Percentiles rank a stretch among this genome's conserved stretches.
These are phyloP conservation scores for Acheta domesticus DNA, from an alignment of 2,888 invertebrate species.

Conservation along the genomic window DNA sequence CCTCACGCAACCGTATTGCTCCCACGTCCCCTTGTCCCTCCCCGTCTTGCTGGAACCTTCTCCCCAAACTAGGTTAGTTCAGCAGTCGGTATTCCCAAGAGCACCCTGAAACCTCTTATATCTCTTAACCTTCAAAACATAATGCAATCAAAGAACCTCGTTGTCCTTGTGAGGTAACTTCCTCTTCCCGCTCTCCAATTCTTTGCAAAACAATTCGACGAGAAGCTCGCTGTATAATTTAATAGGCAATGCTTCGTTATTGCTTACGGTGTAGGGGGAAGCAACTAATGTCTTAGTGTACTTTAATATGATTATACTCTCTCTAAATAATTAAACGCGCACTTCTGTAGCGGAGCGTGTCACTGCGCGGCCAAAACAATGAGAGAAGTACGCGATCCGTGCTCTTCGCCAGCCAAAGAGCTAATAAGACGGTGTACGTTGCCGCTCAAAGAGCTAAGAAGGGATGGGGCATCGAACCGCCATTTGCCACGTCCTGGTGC, in stretches of 20 bases:
- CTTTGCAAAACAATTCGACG: slow-evolving; percentile 8
- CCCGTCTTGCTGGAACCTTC: neutral
- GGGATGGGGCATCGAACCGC: too few relatives aligned
- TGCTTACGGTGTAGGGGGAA: neutral
- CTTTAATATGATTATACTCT: neutral
- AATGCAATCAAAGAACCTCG: slow-evolving; percentile 3
- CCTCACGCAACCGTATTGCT: neutral
- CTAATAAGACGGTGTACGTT: too few relatives aligned
- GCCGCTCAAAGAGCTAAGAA: too few relatives aligned
- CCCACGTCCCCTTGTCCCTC: neutral
- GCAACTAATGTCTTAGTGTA: neutral
- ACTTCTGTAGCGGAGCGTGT: neutral
- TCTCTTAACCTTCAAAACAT: slow-evolving; percentile 18
- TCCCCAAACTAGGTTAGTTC: slow-evolving; percentile 9
- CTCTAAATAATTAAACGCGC: slow-evolving; percentile 9
- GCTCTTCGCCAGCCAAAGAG: too few relatives aligned
- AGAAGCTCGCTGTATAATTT: slow-evolving; percentile 1
- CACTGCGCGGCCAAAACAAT: neutral
- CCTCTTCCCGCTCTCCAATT: slow-evolving; percentile 6
- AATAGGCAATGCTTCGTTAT: slow-evolving; percentile 9
- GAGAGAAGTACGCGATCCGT: neutral
- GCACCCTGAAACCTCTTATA: neutral
- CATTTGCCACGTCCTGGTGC: too few relatives aligned
- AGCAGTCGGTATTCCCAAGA: neutral
- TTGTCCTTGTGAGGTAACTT: neutral